Evolutionary conservation across 2,888 invertebrate genomes (phyloP), one percentile per base, ranked within the genome.

Genomic region (Apotomis turbidana): DNA sequence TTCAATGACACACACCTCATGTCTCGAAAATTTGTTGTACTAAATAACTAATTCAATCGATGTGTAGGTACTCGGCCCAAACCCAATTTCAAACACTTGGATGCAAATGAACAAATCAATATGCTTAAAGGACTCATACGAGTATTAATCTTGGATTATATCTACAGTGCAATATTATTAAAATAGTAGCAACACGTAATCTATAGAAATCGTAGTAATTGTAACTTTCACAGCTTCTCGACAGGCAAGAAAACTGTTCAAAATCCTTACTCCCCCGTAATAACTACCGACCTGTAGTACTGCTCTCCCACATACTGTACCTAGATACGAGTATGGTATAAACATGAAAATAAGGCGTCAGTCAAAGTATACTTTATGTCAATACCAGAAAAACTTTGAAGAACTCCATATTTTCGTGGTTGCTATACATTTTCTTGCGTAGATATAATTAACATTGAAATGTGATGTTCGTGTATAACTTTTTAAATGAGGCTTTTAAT

Each of bases 401-500:
- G 5, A 15, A 27, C 44, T n/a, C 44, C 15, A n/a, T 57, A n/a
- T 36, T 57, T 27, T 41, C 6, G n/a, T n/a, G 51, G 49, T 12
- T 6, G 12, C 49, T 49, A 54, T 54, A 49, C 38, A 38, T 49
- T 75, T 71, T 72, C 76, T 64, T 58, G 9, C 8, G 52, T 74
- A 75, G 62, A 71, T 51, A 68, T 71, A 69, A 62, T 66, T 71
- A 81, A 54, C 58, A 72, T 68, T 63, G 8, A 68, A 62, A 68
- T 80, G 80, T 83, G 82, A 81, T 82, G 79, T 83, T 79, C 80
- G 77, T 76, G 76, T 77, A 78, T 77, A 76, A 75, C 71, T 75
- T 76, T 76, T 76, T 75, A 77, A 74, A 82, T 83, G 85, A 85
- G 85, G 86, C 85, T 86, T 85, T 79, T 82, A 79, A 77, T 80